Base-by-base conservation (phyloP, 2,797 vertebrate species). In the Chloroceryle inda region DNA sequence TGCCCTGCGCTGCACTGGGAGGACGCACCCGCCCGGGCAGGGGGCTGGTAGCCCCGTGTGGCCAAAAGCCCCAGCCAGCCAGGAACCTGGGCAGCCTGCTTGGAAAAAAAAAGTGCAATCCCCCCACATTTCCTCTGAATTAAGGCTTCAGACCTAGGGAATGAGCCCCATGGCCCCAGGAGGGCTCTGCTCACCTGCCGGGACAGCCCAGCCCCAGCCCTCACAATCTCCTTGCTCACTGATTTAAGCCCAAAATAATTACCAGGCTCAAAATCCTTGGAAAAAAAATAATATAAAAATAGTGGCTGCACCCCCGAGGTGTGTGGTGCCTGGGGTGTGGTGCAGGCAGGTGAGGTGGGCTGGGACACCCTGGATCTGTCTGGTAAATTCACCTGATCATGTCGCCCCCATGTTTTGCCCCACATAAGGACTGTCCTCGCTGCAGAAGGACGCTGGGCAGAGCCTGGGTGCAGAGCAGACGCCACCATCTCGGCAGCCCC, bases 201-300 rank as follows among this genome's bases (percentile, higher is more conserved):
- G 44, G 37, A 10, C 47, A 26, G 9, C 58, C 15, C 5, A 29
- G 23, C 13, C 62, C 31, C 52, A 18, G 38, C 47, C 21, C 44
- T 5, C 40, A 5, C 11, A 1, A 1, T 38, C 27, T 45, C 40
- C 20, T 20, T 3, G 24, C 0, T 2, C 44, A 1, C 10, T 61
- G 5, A 3, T 23, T 23, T 40, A 27, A 22, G 44, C 66, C 71
- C 6, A 22, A 88, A 42, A 2, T 19, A 31, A 9, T 6, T 5
- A 19, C 2, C 53, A 44, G 40, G 17, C 53, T 56, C 44, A 13
- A 37, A n/a, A 45, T 13, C 19, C 33, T 62, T 2, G 5, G 45
- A 8, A 15, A 7, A 37, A 47, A 72, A 24, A 72, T 4, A 0
- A 33, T 22, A 17, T 4, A 19, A 75, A 63, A 29, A 38, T 5